Base-by-base conservation (phyloP, 2,888 invertebrate genomes). In the Ochropleura leucogaster region DNA sequence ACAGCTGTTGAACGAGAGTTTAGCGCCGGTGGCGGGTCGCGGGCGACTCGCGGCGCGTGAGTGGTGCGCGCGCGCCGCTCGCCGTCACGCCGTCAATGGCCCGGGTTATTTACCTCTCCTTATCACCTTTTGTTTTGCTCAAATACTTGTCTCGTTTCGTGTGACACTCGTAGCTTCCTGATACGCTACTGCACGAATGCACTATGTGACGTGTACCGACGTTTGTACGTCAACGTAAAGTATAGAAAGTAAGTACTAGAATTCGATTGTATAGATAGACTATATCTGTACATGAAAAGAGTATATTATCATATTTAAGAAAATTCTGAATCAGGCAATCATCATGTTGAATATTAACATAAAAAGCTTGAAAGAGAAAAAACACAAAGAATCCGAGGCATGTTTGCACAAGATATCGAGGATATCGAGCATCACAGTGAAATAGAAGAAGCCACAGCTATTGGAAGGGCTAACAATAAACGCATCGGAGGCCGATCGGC, bases 111-210 rank as follows among this genome's bases (percentile, higher is more conserved):
- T 96, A 96, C 96, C 96, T 95, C 94, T 93, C 85, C 95, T 96
- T 96, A 96, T 96, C 95, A 95, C 95, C 95, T 96, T 95, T 96
- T 96, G 96, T 96, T 96, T 95, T 95, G 95, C 94, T 95, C 93
- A 94, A 94, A 94, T 94, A 94, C 93, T 93, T 91, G 90, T 91
- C 91, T 92, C 91, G 91, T 93, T 93, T 90, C 88, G 90, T 90
- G 74, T 82, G 82, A 79, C 88, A 87, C 76, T 84, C 89, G 89
- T 88, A 87, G 89, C 91, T 92, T 93, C 91, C 92, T 89, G 88
- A 88, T 90, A 88, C 87, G 86, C 88, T 87, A 84, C 82, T 82
- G 84, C 76, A 77, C 65, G 76, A 68, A 40, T 79, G 71, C 63
- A 72, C 75, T 80, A 72, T 77, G 65, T 68, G 72, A 79, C 69